These are phyloP conservation scores for Ichneumon xanthorius DNA, from an alignment of 2,888 invertebrate species.

Conservation along the genomic window DNA sequence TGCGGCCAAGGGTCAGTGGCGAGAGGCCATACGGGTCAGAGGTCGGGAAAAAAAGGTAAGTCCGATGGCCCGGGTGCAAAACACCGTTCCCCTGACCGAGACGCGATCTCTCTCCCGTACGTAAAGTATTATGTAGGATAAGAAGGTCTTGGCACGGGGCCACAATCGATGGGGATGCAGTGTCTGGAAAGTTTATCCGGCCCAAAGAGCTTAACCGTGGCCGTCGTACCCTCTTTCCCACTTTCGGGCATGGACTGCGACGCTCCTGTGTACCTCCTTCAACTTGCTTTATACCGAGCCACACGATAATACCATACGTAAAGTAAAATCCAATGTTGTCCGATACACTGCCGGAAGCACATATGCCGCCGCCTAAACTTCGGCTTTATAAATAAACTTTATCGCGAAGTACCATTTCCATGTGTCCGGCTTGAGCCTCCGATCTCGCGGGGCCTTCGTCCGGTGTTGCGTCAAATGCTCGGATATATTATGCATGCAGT, in stretches of 20 bases:
- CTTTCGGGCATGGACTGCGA: constrained; percentile 11
- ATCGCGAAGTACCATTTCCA: constrained; percentile 68
- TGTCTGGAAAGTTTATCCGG: constrained; percentile 80
- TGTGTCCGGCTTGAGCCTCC: constrained; percentile 66
- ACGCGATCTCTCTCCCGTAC: constrained; percentile 71
- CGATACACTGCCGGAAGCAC: constrained; percentile 18
- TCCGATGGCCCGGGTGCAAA: constrained; percentile 27
- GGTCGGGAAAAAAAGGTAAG: constrained; percentile 30
- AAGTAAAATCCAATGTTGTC: constrained; percentile 26
- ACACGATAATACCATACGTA: constrained; percentile 33
- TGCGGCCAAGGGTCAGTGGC: constrained; percentile 24
- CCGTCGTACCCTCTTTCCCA: constrained; percentile 64
- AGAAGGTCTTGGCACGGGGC: constrained; percentile 78
- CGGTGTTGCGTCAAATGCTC: not conserved
- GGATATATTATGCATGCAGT: constrained; percentile 18
- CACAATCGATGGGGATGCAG: constrained; percentile 80
- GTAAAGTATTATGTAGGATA: constrained; percentile 80
- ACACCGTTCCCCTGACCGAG: constrained; percentile 49
- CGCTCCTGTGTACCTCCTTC: constrained; percentile 14
- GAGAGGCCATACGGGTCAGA: not conserved
- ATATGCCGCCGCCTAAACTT: constrained; percentile 64
- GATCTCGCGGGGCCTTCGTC: constrained; percentile 22
- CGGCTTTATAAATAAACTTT: constrained; percentile 78
- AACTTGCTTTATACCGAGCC: constrained; percentile 34
- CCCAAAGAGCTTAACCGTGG: constrained; percentile 75